Evolutionary conservation across 2,797 vertebrate species (phyloP), one percentile per base, ranked within the genome.

Genomic region (Catamblyrhynchus diadema): DNA sequence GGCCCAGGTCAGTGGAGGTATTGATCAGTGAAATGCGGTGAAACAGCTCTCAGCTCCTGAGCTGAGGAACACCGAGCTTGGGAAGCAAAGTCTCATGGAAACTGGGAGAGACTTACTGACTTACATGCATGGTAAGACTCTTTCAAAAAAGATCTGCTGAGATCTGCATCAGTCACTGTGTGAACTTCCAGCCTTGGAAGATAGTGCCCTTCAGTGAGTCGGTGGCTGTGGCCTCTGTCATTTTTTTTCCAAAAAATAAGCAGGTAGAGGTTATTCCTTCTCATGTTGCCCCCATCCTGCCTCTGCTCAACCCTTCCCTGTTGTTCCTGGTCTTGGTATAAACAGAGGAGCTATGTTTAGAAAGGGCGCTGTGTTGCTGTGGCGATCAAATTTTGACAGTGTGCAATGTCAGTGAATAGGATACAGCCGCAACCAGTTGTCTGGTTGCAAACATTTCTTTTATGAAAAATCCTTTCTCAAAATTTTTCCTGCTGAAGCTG

Each of bases 301-400:
- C 54, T 42, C 82, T 75, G 18, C 70, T 71, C 75, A 69, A 54
- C 12, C 65, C 57, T 45, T 95, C 67, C 67, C 61, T 87, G 59
- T 90, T 91, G 70, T 85, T 65, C 72, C 74, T 77, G 54, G 47
- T 80, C 17, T 67, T 87, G 78, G 39, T 69, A 87, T 80, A 95
- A 96, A 92, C 94, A 93, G 60, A 87, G 84, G 39, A 91, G 86
- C 90, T 96, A 96, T 90, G 90, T 97, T 96, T 96, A 93, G 96
- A 95, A 96, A 95, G 93, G 95, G 94, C 86, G 78, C 71, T 37
- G 53, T 59, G 90, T 94, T 96, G 94, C 95, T 95, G 94, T 72
- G 90, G 93, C 5, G 66, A 96, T 96, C 92, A 94, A 91, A 88
- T 91, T 95, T 92, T 96, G 95, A 93, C 88, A 96, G 60, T 45